Base-by-base conservation (phyloP, 2,888 invertebrate genomes). In the Heliconius erato region DNA sequence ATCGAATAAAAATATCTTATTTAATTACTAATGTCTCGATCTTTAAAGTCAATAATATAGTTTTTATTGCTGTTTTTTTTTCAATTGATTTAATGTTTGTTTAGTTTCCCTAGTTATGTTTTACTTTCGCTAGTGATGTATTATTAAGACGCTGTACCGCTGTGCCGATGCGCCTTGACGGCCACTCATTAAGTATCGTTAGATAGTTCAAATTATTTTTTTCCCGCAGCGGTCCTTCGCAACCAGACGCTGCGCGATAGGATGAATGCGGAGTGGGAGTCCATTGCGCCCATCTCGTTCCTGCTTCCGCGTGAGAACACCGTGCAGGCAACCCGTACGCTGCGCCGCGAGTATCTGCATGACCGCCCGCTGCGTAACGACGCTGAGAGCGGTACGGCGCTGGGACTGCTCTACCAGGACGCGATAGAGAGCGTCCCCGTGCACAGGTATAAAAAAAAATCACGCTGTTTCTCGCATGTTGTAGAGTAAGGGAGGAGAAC, bases 271-370 rank as follows among this genome's bases (percentile, higher is more conserved):
- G 94, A 97, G 71, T 98, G 97, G 94, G 95, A 97, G 5, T 91
- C 91, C 65, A 86, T 97, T 26, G 97, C 97, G 0, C 98, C 98
- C 0, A 96, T 97, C 40, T 95, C 96, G 6, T 97, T 98, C 87
- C 97, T 96, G 83, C 97, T 98, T 85, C 96, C 96, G 11, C 93
- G 95, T 7, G 95, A 96, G 23, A 19, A 74, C 28, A 44, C 76
- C 19, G 32, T 79, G 11, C 14, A 65, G 3, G 26, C 77, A 12
- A 35, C 83, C 3, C 79, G 35, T n/a, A 68, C 77, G 35, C 81
- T 86, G 35, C 85, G 90, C 88, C 87, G 88, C 90, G 79, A 74
- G 63, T 86, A 92, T 89, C 91, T 94, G 91, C 91, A 91, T 89
- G 88, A 90, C 89, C 88, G 86, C 77, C 85, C 79, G 40, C 76